A percentile compares a stretch with the other conserved stretches of the same genome.
Conservation (phyloP, 2,113 vertebrate genomes). For the Notechis scutatus region DNA sequence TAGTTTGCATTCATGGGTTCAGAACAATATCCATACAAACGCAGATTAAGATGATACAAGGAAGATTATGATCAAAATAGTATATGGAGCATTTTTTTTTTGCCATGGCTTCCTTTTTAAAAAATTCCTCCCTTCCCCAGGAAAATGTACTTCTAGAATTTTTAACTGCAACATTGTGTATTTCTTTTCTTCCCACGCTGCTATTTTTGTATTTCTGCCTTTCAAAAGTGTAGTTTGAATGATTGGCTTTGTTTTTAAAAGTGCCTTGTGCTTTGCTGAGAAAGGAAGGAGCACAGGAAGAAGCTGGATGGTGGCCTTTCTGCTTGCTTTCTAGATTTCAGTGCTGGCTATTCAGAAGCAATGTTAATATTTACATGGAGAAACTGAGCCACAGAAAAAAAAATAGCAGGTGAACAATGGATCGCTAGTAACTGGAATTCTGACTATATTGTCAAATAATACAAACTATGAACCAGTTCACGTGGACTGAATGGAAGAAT, state of each 20-base stretch:
- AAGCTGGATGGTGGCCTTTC: slow-evolving; percentile 72
- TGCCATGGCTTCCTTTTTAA: slow-evolving; percentile 16
- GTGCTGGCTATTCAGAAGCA: slow-evolving; percentile 60
- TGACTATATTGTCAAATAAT: slow-evolving; percentile 53
- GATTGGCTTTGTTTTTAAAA: slow-evolving; percentile 65
- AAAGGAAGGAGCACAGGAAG: slow-evolving; percentile 62
- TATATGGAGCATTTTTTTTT: slow-evolving; percentile 47
- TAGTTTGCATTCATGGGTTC: slow-evolving; percentile 63
- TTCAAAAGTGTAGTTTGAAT: slow-evolving; percentile 44
- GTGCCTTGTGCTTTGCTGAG: slow-evolving; percentile 69
- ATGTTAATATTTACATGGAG: slow-evolving; percentile 55
- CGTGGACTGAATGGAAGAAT: slow-evolving; percentile 73
- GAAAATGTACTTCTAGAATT: slow-evolving; percentile 54
- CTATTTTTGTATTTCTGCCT: slow-evolving; percentile 51
- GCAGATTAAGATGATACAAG: slow-evolving; percentile 40
- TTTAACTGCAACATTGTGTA: slow-evolving; percentile 47
- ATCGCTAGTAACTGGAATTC: slow-evolving; percentile 52
- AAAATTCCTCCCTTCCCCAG: slow-evolving; percentile 53
- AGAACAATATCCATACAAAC: slow-evolving; percentile 52
- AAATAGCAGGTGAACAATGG: slow-evolving; percentile 60
- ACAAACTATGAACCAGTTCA: slow-evolving; percentile 91
- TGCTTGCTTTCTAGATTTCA: slow-evolving; percentile 57
- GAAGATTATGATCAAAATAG: slow-evolving; percentile 38
- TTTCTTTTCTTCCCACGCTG: slow-evolving; percentile 28
- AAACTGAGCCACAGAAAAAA: slow-evolving; percentile 62